phyloP scores from a whole-genome alignment of 1,140 invertebrate species.

The Tigriopus japonicus region DNA sequence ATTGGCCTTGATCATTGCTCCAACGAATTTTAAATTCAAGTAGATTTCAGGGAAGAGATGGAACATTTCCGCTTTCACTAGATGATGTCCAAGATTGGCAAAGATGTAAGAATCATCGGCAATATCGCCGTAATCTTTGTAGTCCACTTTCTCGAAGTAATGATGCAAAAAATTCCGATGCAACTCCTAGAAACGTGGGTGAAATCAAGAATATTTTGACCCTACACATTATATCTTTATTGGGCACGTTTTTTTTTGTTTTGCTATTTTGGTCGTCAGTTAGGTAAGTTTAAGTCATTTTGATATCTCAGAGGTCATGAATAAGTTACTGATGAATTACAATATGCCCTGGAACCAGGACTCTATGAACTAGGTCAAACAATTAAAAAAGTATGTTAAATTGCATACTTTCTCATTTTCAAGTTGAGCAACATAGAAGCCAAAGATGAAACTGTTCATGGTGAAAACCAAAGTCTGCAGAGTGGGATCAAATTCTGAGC shows the following conservation, averaged over 20 bases:
- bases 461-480: background rate
- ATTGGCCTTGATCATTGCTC: background rate
- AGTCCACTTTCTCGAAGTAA: background rate
- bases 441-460: background rate
- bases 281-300: too few relatives aligned
- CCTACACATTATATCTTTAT: too few relatives aligned
- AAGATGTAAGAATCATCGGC: background rate
- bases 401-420: too few relatives aligned
- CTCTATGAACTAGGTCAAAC: too few relatives aligned
- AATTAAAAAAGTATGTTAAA: too few relatives aligned
- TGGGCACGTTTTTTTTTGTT: too few relatives aligned
- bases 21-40: background rate
- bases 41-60: background rate
- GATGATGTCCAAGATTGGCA: background rate
- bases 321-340: too few relatives aligned
- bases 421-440: too few relatives aligned
- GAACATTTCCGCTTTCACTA: background rate
- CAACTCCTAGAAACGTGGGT: background rate
- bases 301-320: too few relatives aligned
- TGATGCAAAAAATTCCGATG: background rate
- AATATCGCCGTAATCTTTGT: background rate
- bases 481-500: background rate
- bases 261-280: too few relatives aligned
- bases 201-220: too few relatives aligned
- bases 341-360: too few relatives aligned